phyloP scores from a whole-genome alignment of 2,113 vertebrate genomes.

The Platichthys stellatus region DNA sequence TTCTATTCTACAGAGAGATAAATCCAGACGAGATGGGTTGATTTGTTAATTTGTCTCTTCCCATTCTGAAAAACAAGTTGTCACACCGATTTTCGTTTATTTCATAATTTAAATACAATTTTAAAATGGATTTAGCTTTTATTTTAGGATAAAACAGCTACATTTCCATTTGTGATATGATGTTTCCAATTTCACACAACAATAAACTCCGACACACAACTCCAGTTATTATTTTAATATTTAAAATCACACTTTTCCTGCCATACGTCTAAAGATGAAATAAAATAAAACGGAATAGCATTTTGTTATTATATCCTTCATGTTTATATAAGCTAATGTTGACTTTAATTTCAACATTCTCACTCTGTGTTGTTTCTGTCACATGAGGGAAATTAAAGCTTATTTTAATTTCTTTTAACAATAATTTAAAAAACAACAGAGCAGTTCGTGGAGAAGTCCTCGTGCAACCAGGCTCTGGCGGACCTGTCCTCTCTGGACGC shows the following conservation, averaged over 20 bases:
- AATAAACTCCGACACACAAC: no score
- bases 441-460: constrained; percentile 97
- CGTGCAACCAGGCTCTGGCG: constrained; percentile 87
- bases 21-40: not conserved
- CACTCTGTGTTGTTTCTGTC: no score
- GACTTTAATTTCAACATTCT: no score
- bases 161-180: not conserved
- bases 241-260: no score
- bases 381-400: not conserved
- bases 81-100: not conserved
- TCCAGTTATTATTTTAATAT: no score
- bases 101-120: not conserved
- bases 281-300: no score
- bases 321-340: no score
- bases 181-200: no score
- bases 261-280: no score
- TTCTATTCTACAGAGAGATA: not conserved
- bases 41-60: not conserved
- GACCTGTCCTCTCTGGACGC: constrained; percentile 89
- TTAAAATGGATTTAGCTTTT: not conserved
- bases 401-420: no score
- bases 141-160: not conserved
- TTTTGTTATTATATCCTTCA: no score
- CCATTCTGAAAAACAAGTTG: no score
- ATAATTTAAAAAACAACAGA: constrained; percentile 62